A percentile compares a stretch with the other conserved stretches of the same genome.
Evolutionary conservation across 2,888 invertebrate species (phyloP).

Genomic region (Dugesia japonica): DNA sequence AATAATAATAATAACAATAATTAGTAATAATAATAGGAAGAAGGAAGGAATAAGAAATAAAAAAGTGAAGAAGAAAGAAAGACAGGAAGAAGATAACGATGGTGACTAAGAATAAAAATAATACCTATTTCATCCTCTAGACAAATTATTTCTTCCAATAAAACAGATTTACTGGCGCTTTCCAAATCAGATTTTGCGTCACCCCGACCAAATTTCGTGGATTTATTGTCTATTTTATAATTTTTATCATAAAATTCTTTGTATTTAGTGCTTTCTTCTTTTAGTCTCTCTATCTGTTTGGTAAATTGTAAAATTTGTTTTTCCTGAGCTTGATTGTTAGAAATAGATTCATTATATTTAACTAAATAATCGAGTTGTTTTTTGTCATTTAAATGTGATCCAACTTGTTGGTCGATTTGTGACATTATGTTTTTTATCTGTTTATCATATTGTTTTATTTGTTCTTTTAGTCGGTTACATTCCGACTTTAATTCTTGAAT

Average conservation of each 20-base stretch:
- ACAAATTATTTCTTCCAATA: slow-evolving; percentile 12
- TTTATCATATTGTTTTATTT: slow-evolving; percentile 12
- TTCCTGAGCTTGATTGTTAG: background rate
- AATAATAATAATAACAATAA: too few species aligned
- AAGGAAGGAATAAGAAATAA: too few species aligned
- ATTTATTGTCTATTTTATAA: background rate
- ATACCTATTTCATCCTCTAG: slow-evolving; percentile 13
- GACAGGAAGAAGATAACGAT: too few species aligned
- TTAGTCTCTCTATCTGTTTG: background rate
- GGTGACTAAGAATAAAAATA: too few species aligned
- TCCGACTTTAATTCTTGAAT: background rate
- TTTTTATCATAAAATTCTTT: slow-evolving; percentile 14
- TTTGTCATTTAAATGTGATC: background rate
- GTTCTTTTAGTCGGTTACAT: background rate
- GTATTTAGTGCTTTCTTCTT: background rate
- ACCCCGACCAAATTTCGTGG: background rate
- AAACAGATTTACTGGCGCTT: background rate
- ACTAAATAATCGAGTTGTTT: background rate
- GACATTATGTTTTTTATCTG: background rate
- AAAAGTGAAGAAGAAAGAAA: too few species aligned
- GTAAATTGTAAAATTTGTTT: background rate
- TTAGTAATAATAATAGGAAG: too few species aligned
- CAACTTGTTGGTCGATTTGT: background rate
- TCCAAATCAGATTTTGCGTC: slow-evolving; percentile 3
- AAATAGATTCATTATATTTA: background rate